Conservation (phyloP, 2,797 vertebrate genomes). For the Sphenodon punctatus region DNA sequence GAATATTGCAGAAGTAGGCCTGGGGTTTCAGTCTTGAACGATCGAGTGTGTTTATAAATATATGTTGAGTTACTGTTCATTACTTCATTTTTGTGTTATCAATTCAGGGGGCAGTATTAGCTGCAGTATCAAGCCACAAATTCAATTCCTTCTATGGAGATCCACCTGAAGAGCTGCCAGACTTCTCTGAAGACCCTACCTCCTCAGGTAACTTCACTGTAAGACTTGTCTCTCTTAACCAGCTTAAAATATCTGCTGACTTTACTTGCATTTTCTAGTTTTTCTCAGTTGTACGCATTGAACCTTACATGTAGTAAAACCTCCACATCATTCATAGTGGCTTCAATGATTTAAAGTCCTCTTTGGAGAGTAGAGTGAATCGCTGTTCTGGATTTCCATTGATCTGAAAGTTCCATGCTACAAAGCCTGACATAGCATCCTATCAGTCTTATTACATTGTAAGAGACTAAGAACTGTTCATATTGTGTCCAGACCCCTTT, state of each 20-base stretch:
- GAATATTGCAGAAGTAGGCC: too few relatives aligned
- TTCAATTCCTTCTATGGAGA: conserved; percentile 98
- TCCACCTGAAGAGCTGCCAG: conserved; percentile 94
- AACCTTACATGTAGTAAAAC: too few relatives aligned
- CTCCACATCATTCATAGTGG: neutral
- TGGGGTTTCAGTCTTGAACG: neutral
- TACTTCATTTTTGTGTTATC: conserved; percentile 57
- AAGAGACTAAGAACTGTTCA: neutral
- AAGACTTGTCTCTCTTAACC: neutral
- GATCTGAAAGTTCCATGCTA: neutral
- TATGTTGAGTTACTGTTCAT: conserved; percentile 29
- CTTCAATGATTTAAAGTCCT: neutral
- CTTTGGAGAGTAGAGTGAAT: neutral
- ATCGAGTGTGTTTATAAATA: conserved; percentile 1
- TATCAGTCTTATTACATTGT: neutral
- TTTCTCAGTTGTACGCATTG: neutral
- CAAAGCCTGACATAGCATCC: neutral
- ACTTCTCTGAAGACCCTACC: conserved; percentile 95
- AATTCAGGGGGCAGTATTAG: conserved; percentile 92
- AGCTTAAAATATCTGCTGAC: neutral
- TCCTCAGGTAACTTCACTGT: conserved; percentile 88
- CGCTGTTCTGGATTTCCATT: neutral
- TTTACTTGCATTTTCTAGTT: neutral
- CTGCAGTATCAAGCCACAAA: conserved; percentile 98
- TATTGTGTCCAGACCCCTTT: neutral